Evolutionary conservation across 2,113 vertebrate species (phyloP), one percentile per base, ranked within the genome.

Genomic region (Tupaia chinensis): DNA sequence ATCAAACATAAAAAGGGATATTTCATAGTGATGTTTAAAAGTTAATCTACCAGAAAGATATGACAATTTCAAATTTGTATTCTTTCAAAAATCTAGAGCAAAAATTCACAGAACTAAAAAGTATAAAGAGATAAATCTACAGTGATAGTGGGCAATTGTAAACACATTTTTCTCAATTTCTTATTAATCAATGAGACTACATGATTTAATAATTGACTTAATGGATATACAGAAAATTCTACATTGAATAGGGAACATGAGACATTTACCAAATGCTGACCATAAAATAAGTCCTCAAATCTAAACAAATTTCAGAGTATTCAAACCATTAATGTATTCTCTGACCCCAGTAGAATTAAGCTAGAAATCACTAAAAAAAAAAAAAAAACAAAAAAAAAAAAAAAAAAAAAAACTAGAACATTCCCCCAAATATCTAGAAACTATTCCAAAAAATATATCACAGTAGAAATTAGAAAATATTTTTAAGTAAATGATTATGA

Each of bases 101-200:
- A 88, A 93, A 87, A 83, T 29, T 73, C 22, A 65, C 20, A 63
- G 7, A 90, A 86, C 56, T 93, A 87, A 96, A 81, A 81, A 63
- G 56, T 17, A 88, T 32, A 34, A 83, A 80, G 16, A 82, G 20
- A 54, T 60, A 70, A 97, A 69, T 86, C 34, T 70, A 87, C 10
- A 61, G 61, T 54, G 25, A 74, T 19, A 74, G 15, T 20, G 65
- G 29, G 5, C 76, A 3, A 72, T 12, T 80, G 69, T 22, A 89
- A 85, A 85, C 16, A 68, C 63, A 72, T 9, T 77, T 89, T 89
- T 58, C 76, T 70, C 60, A 65, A 34, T 72, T 69, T 68, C 44
- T 91, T 68, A 83, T 9, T 84, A 69, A 96, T 68, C 4, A 89
- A 88, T 76, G 61, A 96, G 72, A 32, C 56, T 94, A 92, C 76